phyloP scores from a whole-genome alignment of 1,140 invertebrate genomes.

The Carposina sasakii region DNA sequence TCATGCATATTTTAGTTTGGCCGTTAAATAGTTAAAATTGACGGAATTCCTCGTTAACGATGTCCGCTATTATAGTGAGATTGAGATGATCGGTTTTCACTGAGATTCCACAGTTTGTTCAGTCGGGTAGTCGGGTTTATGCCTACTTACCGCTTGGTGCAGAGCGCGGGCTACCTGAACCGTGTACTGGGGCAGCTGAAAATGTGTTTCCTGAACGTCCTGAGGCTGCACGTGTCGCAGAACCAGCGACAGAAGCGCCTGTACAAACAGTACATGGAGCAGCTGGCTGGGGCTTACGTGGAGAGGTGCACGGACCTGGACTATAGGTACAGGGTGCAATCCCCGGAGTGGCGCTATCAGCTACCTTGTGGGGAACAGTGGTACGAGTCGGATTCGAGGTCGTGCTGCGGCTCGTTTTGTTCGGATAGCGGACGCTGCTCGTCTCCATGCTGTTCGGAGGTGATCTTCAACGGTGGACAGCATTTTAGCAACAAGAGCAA shows the following conservation, averaged over 20 bases:
- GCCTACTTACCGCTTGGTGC: slow-evolving; percentile 36
- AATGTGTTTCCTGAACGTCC: slow-evolving; percentile 69
- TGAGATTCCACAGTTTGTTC: slow-evolving; percentile 27
- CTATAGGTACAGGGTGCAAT: slow-evolving; percentile 37
- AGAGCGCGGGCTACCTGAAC: slow-evolving; percentile 22
- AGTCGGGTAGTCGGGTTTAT: slow-evolving; percentile 28
- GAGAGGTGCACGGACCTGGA: slow-evolving; percentile 52
- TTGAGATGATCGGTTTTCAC: slow-evolving; percentile 36
- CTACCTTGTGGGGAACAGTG: slow-evolving; percentile 42
- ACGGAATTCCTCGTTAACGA: slow-evolving; percentile 33
- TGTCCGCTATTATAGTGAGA: slow-evolving; percentile 28
- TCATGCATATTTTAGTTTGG: too few species aligned
- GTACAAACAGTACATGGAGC: slow-evolving; percentile 69
- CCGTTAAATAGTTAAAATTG: slow-evolving; percentile 17
- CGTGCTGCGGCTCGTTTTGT: slow-evolving; percentile 46
- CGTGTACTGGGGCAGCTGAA: slow-evolving; percentile 33
- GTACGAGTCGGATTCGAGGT: slow-evolving; percentile 42
- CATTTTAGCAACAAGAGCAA: slow-evolving; percentile 52
- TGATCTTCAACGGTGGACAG: slow-evolving; percentile 68
- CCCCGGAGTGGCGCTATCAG: slow-evolving; percentile 51
- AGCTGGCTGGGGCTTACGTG: slow-evolving; percentile 58
- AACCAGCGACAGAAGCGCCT: slow-evolving; percentile 66
- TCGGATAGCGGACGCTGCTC: slow-evolving; percentile 61
- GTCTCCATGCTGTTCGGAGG: slow-evolving; percentile 66
- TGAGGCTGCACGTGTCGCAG: slow-evolving; percentile 65